phyloP scores from a whole-genome alignment of 2,113 vertebrate species.

The Sceloporus tristichus region DNA sequence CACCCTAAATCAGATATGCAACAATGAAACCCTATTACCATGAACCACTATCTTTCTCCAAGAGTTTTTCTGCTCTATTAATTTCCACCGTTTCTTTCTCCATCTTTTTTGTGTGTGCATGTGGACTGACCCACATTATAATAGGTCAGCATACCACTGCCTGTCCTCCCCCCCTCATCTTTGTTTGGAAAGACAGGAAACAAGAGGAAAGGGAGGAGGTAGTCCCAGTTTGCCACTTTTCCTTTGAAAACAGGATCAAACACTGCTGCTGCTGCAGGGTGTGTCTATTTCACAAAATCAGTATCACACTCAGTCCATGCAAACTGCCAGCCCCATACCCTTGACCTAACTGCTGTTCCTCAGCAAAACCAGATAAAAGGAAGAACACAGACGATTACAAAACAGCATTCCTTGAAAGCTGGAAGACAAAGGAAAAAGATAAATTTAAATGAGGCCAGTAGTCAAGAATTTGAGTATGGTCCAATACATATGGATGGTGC shows the following conservation, averaged over 20 bases:
- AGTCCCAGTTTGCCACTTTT: background rate
- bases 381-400: constrained; percentile 25
- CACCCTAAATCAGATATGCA: constrained; percentile 20
- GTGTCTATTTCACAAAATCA: background rate
- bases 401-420: constrained; percentile 20
- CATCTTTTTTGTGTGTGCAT: background rate
- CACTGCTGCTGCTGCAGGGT: background rate
- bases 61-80: constrained; percentile 65
- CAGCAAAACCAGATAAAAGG: background rate
- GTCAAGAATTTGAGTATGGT: no score
- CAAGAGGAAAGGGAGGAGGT: constrained; percentile 46
- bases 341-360: background rate
- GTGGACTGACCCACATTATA: constrained; percentile 63
- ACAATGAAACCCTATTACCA: constrained; percentile 60
- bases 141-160: constrained; percentile 60
- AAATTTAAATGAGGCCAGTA: constrained; percentile 20
- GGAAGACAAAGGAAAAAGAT: constrained; percentile 19
- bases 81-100: constrained; percentile 64
- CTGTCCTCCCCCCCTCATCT: constrained; percentile 25
- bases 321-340: constrained; percentile 12
- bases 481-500: no score
- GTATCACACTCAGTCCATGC: background rate
- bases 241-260: constrained; percentile 43
- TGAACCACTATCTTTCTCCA: constrained; percentile 36
- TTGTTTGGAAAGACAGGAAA: constrained; percentile 50